These are phyloP conservation scores for Epirrita christyi DNA, from an alignment of 2,888 invertebrate species.

Conservation along the genomic window DNA sequence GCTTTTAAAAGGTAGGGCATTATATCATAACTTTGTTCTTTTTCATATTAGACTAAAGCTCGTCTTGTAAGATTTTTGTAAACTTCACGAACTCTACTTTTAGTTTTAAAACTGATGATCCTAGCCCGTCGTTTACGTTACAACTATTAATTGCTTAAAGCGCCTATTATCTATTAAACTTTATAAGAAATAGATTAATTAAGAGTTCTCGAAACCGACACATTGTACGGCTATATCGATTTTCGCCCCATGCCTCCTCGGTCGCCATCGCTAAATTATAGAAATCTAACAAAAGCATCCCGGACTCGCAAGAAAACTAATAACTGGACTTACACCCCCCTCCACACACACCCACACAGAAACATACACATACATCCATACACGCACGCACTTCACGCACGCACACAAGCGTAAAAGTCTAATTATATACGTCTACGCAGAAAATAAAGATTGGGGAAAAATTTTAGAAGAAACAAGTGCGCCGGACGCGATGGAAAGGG, in stretches of 20 bases:
- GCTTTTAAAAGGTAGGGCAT: conserved; percentile 18
- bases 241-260: conserved; percentile 51
- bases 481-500: conserved; percentile 68
- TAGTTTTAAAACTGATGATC: not conserved
- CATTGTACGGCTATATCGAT: conserved; percentile 58
- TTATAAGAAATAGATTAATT: conserved; percentile 39
- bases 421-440: conserved; percentile 83
- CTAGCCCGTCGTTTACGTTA: not conserved
- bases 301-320: conserved; percentile 82
- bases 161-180: conserved; percentile 7
- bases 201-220: conserved; percentile 45
- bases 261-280: conserved; percentile 81
- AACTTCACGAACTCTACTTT: not conserved
- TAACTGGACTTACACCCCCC: conserved; percentile 77
- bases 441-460: conserved; percentile 85
- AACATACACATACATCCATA: conserved; percentile 43
- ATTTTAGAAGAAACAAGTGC: conserved; percentile 84
- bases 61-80: conserved; percentile 10
- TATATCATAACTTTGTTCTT: conserved; percentile 16
- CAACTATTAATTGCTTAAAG: not conserved
- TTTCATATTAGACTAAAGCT: conserved; percentile 22
- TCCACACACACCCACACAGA: conserved; percentile 44
- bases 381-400: conserved; percentile 45
- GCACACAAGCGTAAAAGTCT: conserved; percentile 58
- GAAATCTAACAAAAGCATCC: conserved; percentile 84